Conservation (phyloP, 2,113 vertebrate species). For the Atherinomorus stipes region DNA sequence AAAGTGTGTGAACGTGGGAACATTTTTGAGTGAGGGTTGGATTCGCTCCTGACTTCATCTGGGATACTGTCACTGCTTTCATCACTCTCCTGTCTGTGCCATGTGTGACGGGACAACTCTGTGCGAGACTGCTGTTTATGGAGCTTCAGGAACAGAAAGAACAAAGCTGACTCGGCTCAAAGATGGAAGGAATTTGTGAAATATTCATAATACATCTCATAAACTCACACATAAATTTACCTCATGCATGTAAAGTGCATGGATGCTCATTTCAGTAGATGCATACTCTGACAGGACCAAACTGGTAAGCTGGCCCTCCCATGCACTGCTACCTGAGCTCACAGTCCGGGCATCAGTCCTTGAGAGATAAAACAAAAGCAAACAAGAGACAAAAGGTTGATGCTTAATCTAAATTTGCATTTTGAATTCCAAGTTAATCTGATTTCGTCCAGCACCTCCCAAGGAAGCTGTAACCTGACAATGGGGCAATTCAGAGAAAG, state of each 20-base stretch:
- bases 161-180: background rate
- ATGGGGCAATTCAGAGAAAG: background rate
- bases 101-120: slow-evolving; percentile 91
- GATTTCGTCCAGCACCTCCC: background rate
- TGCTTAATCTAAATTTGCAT: background rate
- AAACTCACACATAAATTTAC: slow-evolving; percentile 70
- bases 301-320: slow-evolving; percentile 96
- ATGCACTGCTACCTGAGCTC: slow-evolving; percentile 95
- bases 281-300: slow-evolving; percentile 95
- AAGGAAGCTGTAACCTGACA: background rate
- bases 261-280: slow-evolving; percentile 98
- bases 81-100: slow-evolving; percentile 96
- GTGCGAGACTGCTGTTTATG: slow-evolving; percentile 94
- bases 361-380: background rate
- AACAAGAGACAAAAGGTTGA: background rate
- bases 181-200: background rate
- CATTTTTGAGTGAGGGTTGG: slow-evolving; percentile 63
- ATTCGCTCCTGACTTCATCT: slow-evolving; percentile 84
- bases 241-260: slow-evolving; percentile 98
- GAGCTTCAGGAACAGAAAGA: slow-evolving; percentile 78
- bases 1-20: slow-evolving; percentile 94
- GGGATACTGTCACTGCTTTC: slow-evolving; percentile 93
- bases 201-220: background rate
- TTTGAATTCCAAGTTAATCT: background rate
- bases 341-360: slow-evolving; percentile 91